These are phyloP conservation scores for Chaitophorus viminalis DNA, from an alignment of 2,888 invertebrate species.

Conservation along the genomic window DNA sequence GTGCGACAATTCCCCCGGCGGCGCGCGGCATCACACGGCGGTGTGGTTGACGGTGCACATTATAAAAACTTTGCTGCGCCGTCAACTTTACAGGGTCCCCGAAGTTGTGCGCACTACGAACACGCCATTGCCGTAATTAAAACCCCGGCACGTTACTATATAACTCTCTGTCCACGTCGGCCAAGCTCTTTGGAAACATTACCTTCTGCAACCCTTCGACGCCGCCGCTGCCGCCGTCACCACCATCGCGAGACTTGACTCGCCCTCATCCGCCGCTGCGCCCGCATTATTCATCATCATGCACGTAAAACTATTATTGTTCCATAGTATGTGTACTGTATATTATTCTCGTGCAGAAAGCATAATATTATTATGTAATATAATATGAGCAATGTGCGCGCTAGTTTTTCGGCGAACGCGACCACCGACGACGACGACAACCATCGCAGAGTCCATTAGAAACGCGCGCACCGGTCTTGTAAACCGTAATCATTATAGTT, in stretches of 20 bases:
- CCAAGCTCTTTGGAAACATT: background rate
- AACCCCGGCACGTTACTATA: background rate
- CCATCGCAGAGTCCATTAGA: background rate
- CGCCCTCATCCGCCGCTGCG: too few relatives aligned
- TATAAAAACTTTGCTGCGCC: slow-evolving; percentile 9
- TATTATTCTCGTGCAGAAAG: too few relatives aligned
- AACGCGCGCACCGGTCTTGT: background rate
- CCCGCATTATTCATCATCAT: background rate
- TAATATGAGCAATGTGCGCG: background rate
- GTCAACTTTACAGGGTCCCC: background rate
- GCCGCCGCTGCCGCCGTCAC: background rate
- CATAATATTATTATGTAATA: too few relatives aligned
- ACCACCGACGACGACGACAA: background rate
- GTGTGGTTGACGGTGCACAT: background rate
- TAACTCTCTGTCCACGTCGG: background rate
- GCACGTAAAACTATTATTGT: background rate
- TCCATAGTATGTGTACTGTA: too few relatives aligned
- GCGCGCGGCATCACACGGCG: too few relatives aligned
- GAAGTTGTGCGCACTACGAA: background rate
- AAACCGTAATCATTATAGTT: background rate
- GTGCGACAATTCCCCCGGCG: too few relatives aligned
- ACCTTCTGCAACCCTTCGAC: background rate
- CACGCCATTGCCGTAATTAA: slow-evolving; percentile 20
- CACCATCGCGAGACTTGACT: background rate
- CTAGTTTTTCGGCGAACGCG: background rate